These are phyloP conservation scores for Sus cebifrons DNA, from an alignment of 2,797 vertebrate species.

Conservation along the genomic window DNA sequence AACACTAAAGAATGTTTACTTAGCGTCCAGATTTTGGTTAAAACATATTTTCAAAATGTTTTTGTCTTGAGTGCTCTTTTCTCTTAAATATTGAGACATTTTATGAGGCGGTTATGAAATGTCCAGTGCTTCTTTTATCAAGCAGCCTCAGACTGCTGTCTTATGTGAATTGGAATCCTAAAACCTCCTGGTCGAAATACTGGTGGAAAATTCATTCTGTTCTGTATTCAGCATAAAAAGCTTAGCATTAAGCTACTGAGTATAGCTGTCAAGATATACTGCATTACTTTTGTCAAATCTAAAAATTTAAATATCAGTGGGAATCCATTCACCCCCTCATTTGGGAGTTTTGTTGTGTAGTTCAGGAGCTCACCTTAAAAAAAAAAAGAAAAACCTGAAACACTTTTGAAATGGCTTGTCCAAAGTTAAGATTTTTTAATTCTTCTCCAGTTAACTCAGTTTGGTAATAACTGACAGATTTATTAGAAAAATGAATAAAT, in stretches of 20 bases:
- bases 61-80: conserved; percentile 80
- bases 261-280: conserved; percentile 80
- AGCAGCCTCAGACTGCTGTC: conserved; percentile 81
- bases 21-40: conserved; percentile 74
- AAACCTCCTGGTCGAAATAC: conserved; percentile 85
- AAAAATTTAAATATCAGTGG: conserved; percentile 78
- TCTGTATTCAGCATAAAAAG: conserved; percentile 84
- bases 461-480: conserved; percentile 54
- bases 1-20: conserved; percentile 82
- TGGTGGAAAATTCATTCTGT: conserved; percentile 82
- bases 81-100: conserved; percentile 76
- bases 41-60: conserved; percentile 72
- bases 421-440: conserved; percentile 48
- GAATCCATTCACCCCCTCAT: conserved; percentile 80
- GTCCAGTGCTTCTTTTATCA: conserved; percentile 86
- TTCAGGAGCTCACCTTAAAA: conserved; percentile 51
- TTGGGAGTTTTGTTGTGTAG: conserved; percentile 77
- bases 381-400: background rate
- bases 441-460: conserved; percentile 41
- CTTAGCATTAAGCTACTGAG: conserved; percentile 79
- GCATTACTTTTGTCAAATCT: conserved; percentile 81
- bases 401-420: conserved; percentile 60
- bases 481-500: conserved; percentile 48
- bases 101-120: conserved; percentile 81
- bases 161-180: conserved; percentile 85